Conservation (phyloP, 2,888 invertebrate genomes). For the Yponomeuta cagnagella region DNA sequence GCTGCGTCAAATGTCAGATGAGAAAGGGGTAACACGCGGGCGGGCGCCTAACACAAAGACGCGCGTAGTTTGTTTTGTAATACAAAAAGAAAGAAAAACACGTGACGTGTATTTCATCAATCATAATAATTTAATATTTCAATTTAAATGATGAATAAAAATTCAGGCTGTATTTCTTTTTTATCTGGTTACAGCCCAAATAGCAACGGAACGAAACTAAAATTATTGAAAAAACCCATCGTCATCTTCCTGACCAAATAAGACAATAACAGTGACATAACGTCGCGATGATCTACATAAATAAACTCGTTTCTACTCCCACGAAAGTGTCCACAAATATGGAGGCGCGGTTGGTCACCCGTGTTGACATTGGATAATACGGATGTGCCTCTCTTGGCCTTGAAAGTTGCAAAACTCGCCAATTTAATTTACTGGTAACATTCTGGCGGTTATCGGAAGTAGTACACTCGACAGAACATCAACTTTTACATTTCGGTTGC, state of each 20-base stretch:
- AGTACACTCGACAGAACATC: background rate
- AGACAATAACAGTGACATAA: constrained; percentile 1
- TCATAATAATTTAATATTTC: no score
- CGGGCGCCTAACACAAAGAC: no score
- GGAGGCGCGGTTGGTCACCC: background rate
- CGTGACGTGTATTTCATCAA: no score
- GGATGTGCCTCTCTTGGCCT: background rate
- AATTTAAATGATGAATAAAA: no score
- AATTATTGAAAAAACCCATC: background rate
- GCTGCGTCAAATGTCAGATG: no score
- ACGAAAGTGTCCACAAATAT: constrained; percentile 7
- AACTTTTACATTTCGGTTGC: background rate
- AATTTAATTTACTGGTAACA: background rate
- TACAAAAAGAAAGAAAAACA: no score
- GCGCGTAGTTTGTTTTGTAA: no score
- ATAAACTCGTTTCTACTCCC: background rate
- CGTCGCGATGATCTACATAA: constrained; percentile 5
- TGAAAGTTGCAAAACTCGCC: background rate
- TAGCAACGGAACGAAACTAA: no score
- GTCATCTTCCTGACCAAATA: background rate
- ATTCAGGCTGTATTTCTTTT: no score
- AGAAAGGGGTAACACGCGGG: no score
- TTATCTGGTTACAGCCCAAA: no score
- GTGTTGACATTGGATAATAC: constrained; percentile 4
- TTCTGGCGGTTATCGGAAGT: background rate